Percentiles rank a stretch among this genome's conserved stretches.
phyloP scores from a whole-genome alignment of 1,140 invertebrate species.

The Charaxes varanes region DNA sequence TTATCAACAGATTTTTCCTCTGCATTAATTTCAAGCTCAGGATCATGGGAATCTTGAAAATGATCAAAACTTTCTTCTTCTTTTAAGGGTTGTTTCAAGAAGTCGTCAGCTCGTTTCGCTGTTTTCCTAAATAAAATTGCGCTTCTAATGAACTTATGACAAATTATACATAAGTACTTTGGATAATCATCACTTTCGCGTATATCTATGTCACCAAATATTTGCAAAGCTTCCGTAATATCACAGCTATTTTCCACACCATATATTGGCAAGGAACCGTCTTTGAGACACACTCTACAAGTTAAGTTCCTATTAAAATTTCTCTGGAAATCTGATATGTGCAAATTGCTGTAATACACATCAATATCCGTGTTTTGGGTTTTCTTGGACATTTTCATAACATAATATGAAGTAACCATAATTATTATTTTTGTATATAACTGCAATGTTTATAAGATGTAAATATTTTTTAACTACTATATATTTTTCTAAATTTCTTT shows the following conservation, averaged over 20 bases:
- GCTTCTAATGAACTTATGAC: constrained; percentile 35
- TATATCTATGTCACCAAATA: constrained; percentile 31
- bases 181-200: constrained; percentile 34
- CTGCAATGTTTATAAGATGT: no score
- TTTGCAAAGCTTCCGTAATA: constrained; percentile 24
- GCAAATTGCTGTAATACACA: constrained; percentile 22
- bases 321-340: constrained; percentile 5
- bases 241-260: constrained; percentile 12
- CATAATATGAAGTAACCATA: constrained; percentile 37
- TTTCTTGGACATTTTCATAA: constrained; percentile 27
- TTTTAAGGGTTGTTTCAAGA: constrained; percentile 28
- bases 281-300: constrained; percentile 31
- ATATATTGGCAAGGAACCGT: constrained; percentile 31
- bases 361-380: constrained; percentile 14
- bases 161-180: constrained; percentile 36
- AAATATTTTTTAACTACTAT: no score
- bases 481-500: no score
- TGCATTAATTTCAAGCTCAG: background rate
- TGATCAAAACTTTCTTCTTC: constrained; percentile 19
- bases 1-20: background rate
- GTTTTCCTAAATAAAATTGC: constrained; percentile 39
- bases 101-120: constrained; percentile 29
- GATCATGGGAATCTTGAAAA: constrained; percentile 12
- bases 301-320: constrained; percentile 3
- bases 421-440: no score